Percentiles rank a stretch among this genome's conserved stretches.
Conservation (phyloP, 2,113 vertebrate genomes). For the Anarhynchus alexandrinus region DNA sequence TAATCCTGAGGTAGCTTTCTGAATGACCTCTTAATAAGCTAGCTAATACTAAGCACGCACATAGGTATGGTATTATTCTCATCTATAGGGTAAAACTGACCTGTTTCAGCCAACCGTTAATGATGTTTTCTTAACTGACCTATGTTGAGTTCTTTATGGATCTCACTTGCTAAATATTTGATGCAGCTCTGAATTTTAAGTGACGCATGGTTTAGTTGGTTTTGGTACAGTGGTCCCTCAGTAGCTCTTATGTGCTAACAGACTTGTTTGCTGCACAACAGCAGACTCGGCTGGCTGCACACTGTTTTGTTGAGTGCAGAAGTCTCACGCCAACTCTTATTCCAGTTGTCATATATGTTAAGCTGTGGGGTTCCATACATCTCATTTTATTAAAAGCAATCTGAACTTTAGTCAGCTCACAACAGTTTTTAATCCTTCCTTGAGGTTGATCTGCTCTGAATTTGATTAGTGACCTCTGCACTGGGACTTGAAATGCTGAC, state of each 20-base stretch:
- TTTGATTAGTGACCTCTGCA: neutral
- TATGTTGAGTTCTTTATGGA: neutral
- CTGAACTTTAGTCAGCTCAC: neutral
- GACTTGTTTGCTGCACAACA: neutral
- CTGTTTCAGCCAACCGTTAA: neutral
- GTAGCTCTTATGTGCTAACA: neutral
- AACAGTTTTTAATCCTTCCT: neutral
- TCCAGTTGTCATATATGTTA: neutral
- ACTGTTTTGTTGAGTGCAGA: neutral
- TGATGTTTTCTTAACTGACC: neutral
- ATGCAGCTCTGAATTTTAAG: neutral
- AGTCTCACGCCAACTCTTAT: neutral
- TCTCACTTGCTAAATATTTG: conserved; percentile 19
- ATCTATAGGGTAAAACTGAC: neutral
- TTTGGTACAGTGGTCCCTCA: neutral
- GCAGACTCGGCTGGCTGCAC: neutral
- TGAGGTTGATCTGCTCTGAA: neutral
- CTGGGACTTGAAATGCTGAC: neutral
- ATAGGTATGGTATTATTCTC: neutral
- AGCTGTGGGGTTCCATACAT: neutral
- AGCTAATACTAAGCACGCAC: neutral
- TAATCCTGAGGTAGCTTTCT: neutral
- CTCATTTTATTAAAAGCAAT: neutral
- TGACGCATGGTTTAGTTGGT: neutral
- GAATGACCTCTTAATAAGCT: neutral